phyloP scores from a whole-genome alignment of 2,113 vertebrate genomes.

The Trematomus loennbergii region DNA sequence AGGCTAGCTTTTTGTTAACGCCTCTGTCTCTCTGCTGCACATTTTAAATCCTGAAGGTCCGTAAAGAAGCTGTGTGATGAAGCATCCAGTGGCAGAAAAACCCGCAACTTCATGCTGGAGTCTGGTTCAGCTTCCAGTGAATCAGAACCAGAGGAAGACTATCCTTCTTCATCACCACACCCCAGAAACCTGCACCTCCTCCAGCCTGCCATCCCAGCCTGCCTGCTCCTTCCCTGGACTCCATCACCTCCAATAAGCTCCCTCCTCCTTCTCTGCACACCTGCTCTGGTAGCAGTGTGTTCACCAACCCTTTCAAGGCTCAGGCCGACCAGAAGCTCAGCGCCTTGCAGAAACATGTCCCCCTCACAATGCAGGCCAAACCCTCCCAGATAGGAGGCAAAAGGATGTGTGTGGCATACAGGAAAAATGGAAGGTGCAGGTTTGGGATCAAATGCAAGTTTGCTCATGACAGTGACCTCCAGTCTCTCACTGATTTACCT shows the following conservation, averaged over 20 bases:
- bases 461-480: constrained; percentile 86
- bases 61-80: constrained; percentile 1
- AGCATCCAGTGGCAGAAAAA: constrained; percentile 34
- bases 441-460: constrained; percentile 88
- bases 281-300: constrained; percentile 79
- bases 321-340: constrained; percentile 80
- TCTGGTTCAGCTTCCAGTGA: constrained; percentile 79
- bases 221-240: not conserved
- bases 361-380: constrained; percentile 80
- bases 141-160: constrained; percentile 58
- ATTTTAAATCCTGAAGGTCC: constrained; percentile 20
- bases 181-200: not conserved
- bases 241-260: constrained; percentile 61
- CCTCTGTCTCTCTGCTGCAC: not conserved
- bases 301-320: constrained; percentile 85
- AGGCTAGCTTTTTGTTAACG: not conserved
- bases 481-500: constrained; percentile 52
- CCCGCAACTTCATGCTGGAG: constrained; percentile 81
- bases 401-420: constrained; percentile 82
- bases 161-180: not conserved
- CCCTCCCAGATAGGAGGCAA: constrained; percentile 83
- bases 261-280: constrained; percentile 77
- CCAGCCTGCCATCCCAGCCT: not conserved
- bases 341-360: constrained; percentile 85
- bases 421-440: constrained; percentile 84